Evolutionary conservation across 2,113 vertebrate genomes (phyloP).

Genomic region (Bufo gargarizans): DNA sequence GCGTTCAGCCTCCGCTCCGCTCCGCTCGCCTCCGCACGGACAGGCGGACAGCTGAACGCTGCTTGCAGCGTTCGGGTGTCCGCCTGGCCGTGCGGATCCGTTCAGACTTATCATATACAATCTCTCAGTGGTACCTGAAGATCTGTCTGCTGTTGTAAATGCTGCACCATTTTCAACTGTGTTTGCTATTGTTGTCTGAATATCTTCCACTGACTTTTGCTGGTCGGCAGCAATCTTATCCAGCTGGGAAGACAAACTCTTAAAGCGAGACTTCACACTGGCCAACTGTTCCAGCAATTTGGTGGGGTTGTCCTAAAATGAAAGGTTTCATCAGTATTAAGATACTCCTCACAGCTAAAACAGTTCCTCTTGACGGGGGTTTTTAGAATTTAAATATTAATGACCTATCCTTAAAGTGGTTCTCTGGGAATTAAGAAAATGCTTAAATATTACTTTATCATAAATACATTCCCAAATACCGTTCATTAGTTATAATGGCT

Average conservation of each 20-base stretch:
- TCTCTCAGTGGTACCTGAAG: conserved; percentile 73
- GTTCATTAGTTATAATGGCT: too few relatives aligned
- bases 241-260: conserved; percentile 73
- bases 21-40: too few relatives aligned
- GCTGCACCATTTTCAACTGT: conserved; percentile 71
- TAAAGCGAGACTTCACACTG: conserved; percentile 79
- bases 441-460: too few relatives aligned
- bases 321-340: neutral
- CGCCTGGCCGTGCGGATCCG: too few relatives aligned
- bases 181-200: conserved; percentile 72
- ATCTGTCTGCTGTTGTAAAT: conserved; percentile 71
- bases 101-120: neutral
- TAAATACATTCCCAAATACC: too few relatives aligned
- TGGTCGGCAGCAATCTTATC: conserved; percentile 75
- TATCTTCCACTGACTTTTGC: conserved; percentile 76
- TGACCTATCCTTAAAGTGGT: too few relatives aligned
- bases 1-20: too few relatives aligned
- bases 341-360: neutral
- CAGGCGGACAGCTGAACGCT: too few relatives aligned
- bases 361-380: neutral
- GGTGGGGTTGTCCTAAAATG: conserved; percentile 78
- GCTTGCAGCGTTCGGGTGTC: too few relatives aligned
- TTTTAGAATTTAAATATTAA: too few relatives aligned
- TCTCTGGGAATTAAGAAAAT: too few relatives aligned
- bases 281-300: conserved; percentile 81